Evolutionary conservation across 2,797 vertebrate species (phyloP).

Genomic region (Kryptopterus vitreolus): DNA sequence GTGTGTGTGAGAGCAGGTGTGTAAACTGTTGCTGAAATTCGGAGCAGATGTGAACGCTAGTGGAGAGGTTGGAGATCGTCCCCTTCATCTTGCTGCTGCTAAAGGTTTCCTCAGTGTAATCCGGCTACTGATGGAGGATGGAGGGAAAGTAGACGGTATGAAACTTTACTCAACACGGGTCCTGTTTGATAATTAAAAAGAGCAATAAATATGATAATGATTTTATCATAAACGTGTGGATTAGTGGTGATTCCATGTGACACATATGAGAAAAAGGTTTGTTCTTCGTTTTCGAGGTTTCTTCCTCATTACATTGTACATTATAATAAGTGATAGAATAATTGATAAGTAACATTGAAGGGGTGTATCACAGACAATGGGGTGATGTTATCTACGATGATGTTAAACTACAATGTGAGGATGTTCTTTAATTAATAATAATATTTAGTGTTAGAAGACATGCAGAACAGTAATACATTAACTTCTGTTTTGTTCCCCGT

Average conservation of each 20-base stretch:
- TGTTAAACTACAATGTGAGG: neutral
- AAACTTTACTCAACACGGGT: neutral
- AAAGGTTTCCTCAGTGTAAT: conserved; percentile 86
- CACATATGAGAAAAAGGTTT: neutral
- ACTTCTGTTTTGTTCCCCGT: neutral
- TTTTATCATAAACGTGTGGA: neutral
- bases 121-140: conserved; percentile 85
- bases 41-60: conserved; percentile 88
- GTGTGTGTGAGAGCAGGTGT: conserved; percentile 69
- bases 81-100: conserved; percentile 90
- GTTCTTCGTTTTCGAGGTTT: neutral
- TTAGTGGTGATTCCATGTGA: too few relatives aligned
- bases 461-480: neutral
- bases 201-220: neutral
- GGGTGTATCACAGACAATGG: neutral
- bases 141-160: conserved; percentile 86
- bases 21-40: conserved; percentile 86
- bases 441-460: neutral
- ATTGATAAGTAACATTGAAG: neutral
- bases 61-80: conserved; percentile 91
- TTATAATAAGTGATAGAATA: neutral
- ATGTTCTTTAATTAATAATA: neutral
- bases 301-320: neutral
- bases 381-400: too few relatives aligned
- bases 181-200: neutral